phyloP scores from a whole-genome alignment of 2,113 vertebrate species.

The Proterorhinus semilunaris region DNA sequence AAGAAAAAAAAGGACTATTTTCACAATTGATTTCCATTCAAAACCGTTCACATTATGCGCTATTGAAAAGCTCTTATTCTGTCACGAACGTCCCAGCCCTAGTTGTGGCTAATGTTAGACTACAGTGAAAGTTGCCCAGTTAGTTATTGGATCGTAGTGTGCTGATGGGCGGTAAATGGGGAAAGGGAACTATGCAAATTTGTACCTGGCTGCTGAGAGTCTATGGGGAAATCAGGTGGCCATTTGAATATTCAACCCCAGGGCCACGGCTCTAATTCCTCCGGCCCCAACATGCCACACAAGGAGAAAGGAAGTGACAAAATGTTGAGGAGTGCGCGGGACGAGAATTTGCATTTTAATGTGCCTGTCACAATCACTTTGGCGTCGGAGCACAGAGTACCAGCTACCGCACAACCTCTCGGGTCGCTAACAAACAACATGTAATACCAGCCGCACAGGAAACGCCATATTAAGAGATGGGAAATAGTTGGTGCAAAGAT shows the following conservation, averaged over 20 bases:
- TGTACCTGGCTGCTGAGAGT: conserved; percentile 49
- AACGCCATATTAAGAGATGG: conserved; percentile 51
- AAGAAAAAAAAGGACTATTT: no score
- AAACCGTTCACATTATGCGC: no score
- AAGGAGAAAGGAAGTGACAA: conserved; percentile 87
- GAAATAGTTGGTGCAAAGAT: conserved; percentile 36
- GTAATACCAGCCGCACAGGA: conserved; percentile 56
- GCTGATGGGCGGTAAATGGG: conserved; percentile 59
- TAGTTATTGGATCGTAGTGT: conserved; percentile 31
- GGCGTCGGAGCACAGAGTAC: conserved; percentile 49
- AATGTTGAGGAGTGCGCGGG: conserved; percentile 76
- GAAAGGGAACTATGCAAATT: conserved; percentile 56
- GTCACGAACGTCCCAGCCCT: no score
- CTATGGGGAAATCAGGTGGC: conserved; percentile 68
- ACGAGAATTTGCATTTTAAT: conserved; percentile 92
- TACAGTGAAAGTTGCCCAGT: conserved; percentile 18
- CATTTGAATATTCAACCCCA: conserved; percentile 80
- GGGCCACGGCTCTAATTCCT: conserved; percentile 86
- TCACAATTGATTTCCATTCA: no score
- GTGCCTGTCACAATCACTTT: conserved; percentile 80
- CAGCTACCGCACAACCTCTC: conserved; percentile 55
- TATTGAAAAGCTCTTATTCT: no score
- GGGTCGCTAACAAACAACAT: conserved; percentile 61
- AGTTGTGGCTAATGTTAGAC: not conserved
- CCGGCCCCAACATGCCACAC: conserved; percentile 79